Evolutionary conservation across 2,113 vertebrate species (phyloP).

Genomic region (Reinhardtius hippoglossoides): DNA sequence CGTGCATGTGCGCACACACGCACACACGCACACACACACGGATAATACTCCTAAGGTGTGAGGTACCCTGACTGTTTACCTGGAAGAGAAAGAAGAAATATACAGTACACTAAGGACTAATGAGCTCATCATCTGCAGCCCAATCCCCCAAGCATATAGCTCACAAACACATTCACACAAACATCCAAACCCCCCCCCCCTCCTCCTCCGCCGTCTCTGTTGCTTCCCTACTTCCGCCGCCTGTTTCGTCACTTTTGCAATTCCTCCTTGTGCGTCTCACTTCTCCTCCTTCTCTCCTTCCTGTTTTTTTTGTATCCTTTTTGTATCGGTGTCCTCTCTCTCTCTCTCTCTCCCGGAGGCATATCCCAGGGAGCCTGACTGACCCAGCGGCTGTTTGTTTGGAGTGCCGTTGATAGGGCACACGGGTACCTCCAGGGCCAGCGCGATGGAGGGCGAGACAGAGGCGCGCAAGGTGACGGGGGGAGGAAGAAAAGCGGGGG

Average conservation of each 20-base stretch:
- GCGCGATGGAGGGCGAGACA: constrained; percentile 3
- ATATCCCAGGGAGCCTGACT: constrained; percentile 65
- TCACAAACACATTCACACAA: constrained; percentile 27
- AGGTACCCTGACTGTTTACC: constrained; percentile 49
- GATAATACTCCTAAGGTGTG: constrained; percentile 30
- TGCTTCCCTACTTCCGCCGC: constrained; percentile 24
- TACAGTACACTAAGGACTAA: constrained; percentile 62
- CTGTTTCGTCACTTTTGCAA: constrained; percentile 43
- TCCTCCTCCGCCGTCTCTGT: not conserved
- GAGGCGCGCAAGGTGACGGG: constrained; percentile 29
- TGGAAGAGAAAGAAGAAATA: constrained; percentile 46
- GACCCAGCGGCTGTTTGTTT: constrained; percentile 76
- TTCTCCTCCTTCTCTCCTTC: constrained; percentile 30
- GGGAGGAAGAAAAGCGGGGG: not conserved
- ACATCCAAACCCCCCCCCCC: not conserved
- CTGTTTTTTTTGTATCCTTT: constrained; percentile 10
- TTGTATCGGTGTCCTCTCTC: constrained; percentile 12
- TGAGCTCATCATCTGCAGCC: constrained; percentile 62
- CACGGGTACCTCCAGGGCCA: constrained; percentile 60
- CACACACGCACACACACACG: not conserved
- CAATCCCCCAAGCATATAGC: constrained; percentile 48
- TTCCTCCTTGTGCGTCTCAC: constrained; percentile 33
- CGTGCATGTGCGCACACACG: not conserved
- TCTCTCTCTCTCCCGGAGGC: constrained; percentile 52
- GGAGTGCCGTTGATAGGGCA: constrained; percentile 69